Evolutionary conservation across 2,888 invertebrate genomes (phyloP).

Genomic region (Cantharis flavilabris): DNA sequence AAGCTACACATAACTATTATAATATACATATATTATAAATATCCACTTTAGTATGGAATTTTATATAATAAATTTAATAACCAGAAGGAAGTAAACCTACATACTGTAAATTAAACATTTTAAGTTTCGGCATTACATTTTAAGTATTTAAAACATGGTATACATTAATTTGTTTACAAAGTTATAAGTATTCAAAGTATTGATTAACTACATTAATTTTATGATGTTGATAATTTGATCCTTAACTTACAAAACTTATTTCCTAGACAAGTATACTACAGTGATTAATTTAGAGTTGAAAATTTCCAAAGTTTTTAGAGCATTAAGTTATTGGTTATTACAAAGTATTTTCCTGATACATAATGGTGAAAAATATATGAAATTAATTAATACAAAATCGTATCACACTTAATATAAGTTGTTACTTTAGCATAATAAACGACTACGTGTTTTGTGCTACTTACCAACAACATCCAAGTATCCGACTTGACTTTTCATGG

Average conservation of each 20-base stretch:
- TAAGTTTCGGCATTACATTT: not conserved
- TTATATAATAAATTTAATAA: not conserved
- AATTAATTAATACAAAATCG: too few relatives aligned
- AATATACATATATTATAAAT: not conserved
- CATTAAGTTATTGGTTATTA: not conserved
- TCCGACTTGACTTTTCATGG: constrained; percentile 73
- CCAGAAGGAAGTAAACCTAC: not conserved
- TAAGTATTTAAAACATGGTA: not conserved
- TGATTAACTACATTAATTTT: not conserved
- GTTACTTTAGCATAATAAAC: too few relatives aligned
- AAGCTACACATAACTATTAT: not conserved
- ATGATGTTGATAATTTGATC: not conserved
- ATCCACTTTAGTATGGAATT: not conserved
- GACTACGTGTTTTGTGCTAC: constrained; percentile 40
- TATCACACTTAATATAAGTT: too few relatives aligned
- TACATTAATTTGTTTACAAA: not conserved
- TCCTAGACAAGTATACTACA: not conserved
- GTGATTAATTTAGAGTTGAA: not conserved
- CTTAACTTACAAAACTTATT: not conserved
- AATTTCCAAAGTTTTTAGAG: not conserved
- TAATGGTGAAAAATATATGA: too few relatives aligned
- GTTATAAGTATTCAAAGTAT: not conserved
- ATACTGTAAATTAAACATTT: not conserved
- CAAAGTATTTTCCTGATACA: not conserved
- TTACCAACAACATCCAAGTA: constrained; percentile 70